A percentile compares a stretch with the other conserved stretches of the same genome.
Conservation (phyloP, 2,888 invertebrate species). For the Pyrgus malvae region DNA sequence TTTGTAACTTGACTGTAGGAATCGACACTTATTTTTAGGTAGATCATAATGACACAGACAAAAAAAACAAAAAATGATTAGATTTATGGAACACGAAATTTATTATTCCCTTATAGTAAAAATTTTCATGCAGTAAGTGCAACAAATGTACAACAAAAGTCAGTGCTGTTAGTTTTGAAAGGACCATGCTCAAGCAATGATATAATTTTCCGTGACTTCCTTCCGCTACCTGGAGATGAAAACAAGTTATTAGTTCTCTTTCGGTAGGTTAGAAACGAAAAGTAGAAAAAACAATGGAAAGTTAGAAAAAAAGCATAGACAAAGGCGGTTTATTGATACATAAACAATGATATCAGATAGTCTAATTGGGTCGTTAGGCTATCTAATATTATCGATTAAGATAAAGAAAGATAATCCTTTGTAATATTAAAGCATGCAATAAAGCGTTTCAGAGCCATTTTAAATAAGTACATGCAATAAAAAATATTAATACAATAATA, state of each 20-base stretch:
- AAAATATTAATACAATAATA: neutral
- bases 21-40: too few species aligned
- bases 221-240: conserved; percentile 4
- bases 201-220: neutral
- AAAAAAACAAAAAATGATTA: neutral
- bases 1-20: too few species aligned
- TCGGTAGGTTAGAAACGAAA: neutral
- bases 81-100: neutral
- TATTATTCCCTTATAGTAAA: neutral
- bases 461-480: neutral
- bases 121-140: neutral
- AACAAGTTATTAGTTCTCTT: neutral
- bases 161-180: neutral
- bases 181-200: conserved; percentile 3
- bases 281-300: neutral
- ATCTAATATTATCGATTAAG: conserved; percentile 6
- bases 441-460: neutral
- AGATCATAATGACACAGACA: neutral
- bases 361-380: conserved; percentile 11
- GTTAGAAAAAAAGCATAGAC: conserved; percentile 10
- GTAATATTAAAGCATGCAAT: conserved; percentile 10
- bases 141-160: neutral
- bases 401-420: neutral
- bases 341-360: conserved; percentile 2
- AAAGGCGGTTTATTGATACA: conserved; percentile 3